Evolutionary conservation across 2,888 invertebrate genomes (phyloP).

Genomic region (Oscheius myriophilus): DNA sequence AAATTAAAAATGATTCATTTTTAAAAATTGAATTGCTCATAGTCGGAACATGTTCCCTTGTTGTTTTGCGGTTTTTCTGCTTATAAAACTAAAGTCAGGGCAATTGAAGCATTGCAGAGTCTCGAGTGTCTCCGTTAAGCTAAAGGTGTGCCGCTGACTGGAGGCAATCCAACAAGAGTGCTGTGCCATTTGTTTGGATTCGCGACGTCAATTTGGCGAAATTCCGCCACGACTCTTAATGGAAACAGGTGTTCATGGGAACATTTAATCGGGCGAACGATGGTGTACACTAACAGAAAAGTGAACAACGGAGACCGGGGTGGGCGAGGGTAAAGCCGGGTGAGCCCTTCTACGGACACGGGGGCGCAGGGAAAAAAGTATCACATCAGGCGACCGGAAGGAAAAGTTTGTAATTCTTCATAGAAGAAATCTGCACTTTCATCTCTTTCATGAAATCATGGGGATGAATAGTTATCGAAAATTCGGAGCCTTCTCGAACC

Average conservation of each 20-base stretch:
- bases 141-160: slow-evolving; percentile 3
- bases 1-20: too few species aligned
- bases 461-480: slow-evolving; percentile 23
- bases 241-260: slow-evolving; percentile 18
- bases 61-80: too few species aligned
- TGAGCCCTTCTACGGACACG: not conserved
- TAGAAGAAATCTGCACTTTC: slow-evolving; percentile 12
- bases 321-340: not conserved
- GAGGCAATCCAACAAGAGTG: slow-evolving; percentile 23
- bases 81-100: too few species aligned
- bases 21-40: too few species aligned
- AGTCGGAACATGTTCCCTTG: not conserved
- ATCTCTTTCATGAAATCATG: slow-evolving; percentile 24
- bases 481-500: slow-evolving; percentile 19
- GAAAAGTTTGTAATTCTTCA: slow-evolving; percentile 18
- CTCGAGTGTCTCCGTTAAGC: too few species aligned
- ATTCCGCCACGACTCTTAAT: slow-evolving; percentile 15
- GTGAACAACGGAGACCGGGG: not conserved
- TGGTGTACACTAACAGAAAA: too few species aligned
- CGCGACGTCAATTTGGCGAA: slow-evolving; percentile 19
- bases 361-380: not conserved
- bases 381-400: slow-evolving; percentile 5
- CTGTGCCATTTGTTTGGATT: slow-evolving; percentile 25
- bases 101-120: too few species aligned
- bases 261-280: slow-evolving; percentile 4